These are phyloP conservation scores for Cynopterus sphinx DNA, from an alignment of 2,797 vertebrate species.

Conservation along the genomic window DNA sequence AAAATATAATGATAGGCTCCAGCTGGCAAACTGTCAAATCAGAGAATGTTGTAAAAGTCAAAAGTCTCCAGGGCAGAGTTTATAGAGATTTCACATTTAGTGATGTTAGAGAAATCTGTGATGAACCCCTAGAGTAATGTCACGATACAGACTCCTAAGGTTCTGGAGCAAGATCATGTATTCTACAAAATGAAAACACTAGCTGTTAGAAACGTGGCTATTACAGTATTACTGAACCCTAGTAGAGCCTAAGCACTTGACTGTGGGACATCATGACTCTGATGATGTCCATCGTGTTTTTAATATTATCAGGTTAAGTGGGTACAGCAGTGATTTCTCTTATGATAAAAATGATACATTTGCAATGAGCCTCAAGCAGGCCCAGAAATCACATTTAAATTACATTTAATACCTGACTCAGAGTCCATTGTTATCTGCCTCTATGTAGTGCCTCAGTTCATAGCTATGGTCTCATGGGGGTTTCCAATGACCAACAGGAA, in stretches of 20 bases:
- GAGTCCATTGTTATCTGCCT: not conserved
- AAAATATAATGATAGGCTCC: not conserved
- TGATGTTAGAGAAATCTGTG: not conserved
- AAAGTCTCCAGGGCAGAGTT: not conserved
- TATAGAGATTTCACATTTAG: not conserved
- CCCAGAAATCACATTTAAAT: not conserved
- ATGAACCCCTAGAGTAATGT: not conserved
- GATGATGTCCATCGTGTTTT: not conserved
- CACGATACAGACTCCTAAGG: not conserved
- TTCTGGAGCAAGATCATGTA: not conserved
- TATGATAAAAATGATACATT: not conserved
- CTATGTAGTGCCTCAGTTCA: not conserved
- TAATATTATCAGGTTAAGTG: not conserved
- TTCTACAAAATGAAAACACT: not conserved
- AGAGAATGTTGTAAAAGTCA: not conserved
- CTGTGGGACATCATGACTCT: not conserved
- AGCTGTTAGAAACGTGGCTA: not conserved
- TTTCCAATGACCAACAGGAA: not conserved
- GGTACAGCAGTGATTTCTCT: not conserved
- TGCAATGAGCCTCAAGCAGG: not conserved
- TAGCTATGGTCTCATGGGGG: not conserved
- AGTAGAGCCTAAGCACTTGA: not conserved
- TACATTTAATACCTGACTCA: not conserved
- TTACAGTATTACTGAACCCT: not conserved
- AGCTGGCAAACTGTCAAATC: not conserved